A percentile compares a stretch with the other conserved stretches of the same genome.
Conservation (phyloP, 2,888 invertebrate species). For the Diogma glabrata region DNA sequence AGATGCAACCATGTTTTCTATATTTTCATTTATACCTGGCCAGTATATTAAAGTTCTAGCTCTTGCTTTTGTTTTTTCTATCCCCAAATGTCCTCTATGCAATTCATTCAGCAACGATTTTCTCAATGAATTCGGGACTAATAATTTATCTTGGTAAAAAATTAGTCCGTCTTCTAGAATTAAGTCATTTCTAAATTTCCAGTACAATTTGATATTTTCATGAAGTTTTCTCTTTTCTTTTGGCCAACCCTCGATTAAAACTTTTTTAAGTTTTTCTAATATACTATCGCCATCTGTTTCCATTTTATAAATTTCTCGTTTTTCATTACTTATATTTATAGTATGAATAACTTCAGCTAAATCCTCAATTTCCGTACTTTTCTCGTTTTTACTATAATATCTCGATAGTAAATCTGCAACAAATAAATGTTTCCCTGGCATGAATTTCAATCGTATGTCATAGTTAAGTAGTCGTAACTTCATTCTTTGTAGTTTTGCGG, state of each 20-base stretch:
- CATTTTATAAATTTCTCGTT: no score
- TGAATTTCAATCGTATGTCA: no score
- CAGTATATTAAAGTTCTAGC: no score
- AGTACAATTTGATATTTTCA: constrained; percentile 19
- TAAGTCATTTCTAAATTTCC: constrained; percentile 21
- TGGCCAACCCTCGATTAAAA: constrained; percentile 16
- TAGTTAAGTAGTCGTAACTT: no score
- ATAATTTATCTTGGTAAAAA: constrained; percentile 18
- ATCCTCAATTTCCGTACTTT: constrained; percentile 12
- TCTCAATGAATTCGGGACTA: constrained; percentile 19
- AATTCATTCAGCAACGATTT: background rate
- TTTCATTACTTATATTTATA: constrained; percentile 17
- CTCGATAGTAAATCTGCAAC: no score
- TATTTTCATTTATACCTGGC: no score
- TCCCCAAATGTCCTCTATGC: no score
- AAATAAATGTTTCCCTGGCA: no score
- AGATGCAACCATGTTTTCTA: no score
- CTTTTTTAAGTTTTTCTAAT: constrained; percentile 6
- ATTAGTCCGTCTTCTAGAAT: constrained; percentile 20
- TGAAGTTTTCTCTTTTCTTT: constrained; percentile 10
- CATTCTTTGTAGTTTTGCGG: no score
- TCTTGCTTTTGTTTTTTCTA: no score
- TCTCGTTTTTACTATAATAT: no score
- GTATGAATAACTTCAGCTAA: constrained; percentile 15
- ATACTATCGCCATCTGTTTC: constrained; percentile 13